Percentiles rank a stretch among this genome's conserved stretches.
Evolutionary conservation across 2,113 vertebrate genomes (phyloP).

Genomic region (Pungitius pungitius): DNA sequence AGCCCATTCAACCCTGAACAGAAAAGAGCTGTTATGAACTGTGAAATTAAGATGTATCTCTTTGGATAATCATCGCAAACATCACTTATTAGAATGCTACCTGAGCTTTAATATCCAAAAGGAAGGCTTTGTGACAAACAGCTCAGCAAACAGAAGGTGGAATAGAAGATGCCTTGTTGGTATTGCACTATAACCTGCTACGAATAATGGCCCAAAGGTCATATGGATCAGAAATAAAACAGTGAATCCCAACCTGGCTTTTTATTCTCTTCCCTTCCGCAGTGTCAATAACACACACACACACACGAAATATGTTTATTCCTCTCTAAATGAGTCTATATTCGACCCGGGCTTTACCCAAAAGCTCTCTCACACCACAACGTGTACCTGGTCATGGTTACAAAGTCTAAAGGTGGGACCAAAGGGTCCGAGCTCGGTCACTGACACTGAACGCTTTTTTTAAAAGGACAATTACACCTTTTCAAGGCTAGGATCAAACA

Average conservation of each 20-base stretch:
- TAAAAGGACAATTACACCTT: neutral
- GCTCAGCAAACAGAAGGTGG: too few relatives aligned
- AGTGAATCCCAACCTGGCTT: neutral
- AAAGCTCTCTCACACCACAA: too few relatives aligned
- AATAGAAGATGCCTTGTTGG: neutral
- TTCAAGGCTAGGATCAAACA: neutral
- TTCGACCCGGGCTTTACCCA: neutral
- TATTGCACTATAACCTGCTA: neutral
- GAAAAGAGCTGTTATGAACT: neutral
- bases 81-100: neutral
- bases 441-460: neutral
- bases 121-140: neutral
- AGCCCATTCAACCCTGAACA: neutral
- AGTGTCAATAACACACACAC: neutral
- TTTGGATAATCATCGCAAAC: neutral
- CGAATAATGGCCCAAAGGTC: neutral
- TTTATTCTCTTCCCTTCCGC: neutral
- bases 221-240: neutral
- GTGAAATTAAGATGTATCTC: neutral
- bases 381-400: neutral
- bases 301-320: neutral
- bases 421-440: neutral
- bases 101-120: neutral
- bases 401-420: neutral
- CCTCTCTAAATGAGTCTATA: neutral